phyloP scores from a whole-genome alignment of 2,888 invertebrate species.

The Macrosiphum euphorbiae region DNA sequence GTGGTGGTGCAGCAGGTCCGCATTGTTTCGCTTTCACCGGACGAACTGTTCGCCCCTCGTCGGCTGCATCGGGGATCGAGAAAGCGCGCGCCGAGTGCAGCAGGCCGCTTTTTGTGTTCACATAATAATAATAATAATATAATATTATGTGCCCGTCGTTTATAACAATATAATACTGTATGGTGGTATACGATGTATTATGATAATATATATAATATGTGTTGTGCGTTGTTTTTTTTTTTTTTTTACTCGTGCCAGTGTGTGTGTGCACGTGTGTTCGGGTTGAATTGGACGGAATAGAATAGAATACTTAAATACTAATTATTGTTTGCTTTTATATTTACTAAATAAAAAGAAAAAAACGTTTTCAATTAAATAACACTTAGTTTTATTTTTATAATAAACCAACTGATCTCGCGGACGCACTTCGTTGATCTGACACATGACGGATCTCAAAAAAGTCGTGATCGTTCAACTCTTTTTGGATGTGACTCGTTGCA shows the following conservation, averaged over 20 bases:
- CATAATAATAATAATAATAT: neutral
- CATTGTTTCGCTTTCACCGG: conserved; percentile 12
- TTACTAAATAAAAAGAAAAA: too few species aligned
- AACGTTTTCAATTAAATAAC: too few species aligned
- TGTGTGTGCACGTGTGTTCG: neutral
- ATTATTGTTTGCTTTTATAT: too few species aligned
- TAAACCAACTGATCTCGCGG: too few species aligned
- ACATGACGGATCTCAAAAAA: too few species aligned
- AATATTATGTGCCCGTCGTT: neutral
- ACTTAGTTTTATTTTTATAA: too few species aligned
- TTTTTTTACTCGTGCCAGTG: neutral
- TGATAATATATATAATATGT: neutral
- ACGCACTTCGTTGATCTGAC: too few species aligned
- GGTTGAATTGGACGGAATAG: too few species aligned
- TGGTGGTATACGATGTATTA: neutral
- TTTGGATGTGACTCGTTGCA: too few species aligned
- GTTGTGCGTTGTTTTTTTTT: neutral
- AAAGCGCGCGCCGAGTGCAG: neutral
- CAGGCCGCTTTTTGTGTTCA: neutral
- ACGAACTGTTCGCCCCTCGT: neutral
- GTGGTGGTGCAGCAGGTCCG: neutral
- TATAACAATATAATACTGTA: conserved; percentile 15
- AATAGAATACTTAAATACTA: too few species aligned
- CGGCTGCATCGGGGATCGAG: neutral
- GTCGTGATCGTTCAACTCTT: too few species aligned